phyloP scores from a whole-genome alignment of 2,888 invertebrate species.

The Chymomyza fuscimana region DNA sequence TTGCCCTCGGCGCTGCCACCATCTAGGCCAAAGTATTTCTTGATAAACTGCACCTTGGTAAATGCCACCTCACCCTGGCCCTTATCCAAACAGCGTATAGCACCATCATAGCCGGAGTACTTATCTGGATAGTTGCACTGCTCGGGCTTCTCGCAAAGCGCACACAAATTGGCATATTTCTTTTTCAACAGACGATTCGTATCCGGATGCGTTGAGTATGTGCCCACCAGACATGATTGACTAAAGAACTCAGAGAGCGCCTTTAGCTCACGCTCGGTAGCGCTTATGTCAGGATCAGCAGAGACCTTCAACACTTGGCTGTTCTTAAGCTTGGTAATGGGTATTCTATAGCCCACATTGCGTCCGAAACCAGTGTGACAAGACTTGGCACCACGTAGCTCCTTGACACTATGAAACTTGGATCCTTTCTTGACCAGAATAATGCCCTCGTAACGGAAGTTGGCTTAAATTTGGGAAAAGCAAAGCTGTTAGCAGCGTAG shows the following conservation, averaged over 20 bases:
- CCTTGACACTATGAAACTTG: constrained; percentile 84
- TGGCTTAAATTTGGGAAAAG: constrained; percentile 81
- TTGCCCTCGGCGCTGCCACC: constrained; percentile 84
- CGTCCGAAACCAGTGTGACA: constrained; percentile 93
- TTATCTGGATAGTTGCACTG: constrained; percentile 90
- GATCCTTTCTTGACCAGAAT: constrained; percentile 89
- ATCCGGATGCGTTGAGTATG: constrained; percentile 88
- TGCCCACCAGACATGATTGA: constrained; percentile 92
- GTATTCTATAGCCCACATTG: constrained; percentile 93
- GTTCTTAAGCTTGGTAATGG: constrained; percentile 88
- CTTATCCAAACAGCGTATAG: constrained; percentile 89
- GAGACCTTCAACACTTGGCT: constrained; percentile 80
- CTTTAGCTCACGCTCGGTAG: constrained; percentile 88
- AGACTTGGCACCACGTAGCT: constrained; percentile 88
- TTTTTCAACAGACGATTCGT: constrained; percentile 86
- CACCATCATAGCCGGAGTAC: constrained; percentile 93
- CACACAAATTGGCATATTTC: constrained; percentile 88
- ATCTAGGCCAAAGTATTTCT: constrained; percentile 88
- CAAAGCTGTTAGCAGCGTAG: neutral
- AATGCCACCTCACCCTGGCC: constrained; percentile 92
- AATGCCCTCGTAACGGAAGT: constrained; percentile 90
- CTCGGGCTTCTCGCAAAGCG: constrained; percentile 87
- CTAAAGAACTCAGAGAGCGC: constrained; percentile 90
- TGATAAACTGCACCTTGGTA: constrained; percentile 89
- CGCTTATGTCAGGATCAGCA: constrained; percentile 75